These are phyloP conservation scores for Meteorus sp. DNA, from an alignment of 1,140 invertebrate genomes.

Conservation along the genomic window DNA sequence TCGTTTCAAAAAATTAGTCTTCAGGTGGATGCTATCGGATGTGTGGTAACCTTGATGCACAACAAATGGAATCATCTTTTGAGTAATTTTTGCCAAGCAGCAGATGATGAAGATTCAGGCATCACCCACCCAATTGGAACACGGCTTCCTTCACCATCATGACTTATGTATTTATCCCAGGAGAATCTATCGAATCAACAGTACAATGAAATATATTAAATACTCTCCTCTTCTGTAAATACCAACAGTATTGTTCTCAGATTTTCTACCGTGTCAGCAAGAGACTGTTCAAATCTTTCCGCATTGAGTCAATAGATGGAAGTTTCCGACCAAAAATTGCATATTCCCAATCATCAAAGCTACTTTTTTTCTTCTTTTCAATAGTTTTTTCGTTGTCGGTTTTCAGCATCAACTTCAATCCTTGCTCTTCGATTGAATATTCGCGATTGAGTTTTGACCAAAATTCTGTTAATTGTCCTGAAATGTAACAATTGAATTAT, in stretches of 20 bases:
- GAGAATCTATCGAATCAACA: constrained; percentile 43
- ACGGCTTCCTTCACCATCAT: constrained; percentile 46
- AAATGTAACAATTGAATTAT: constrained; percentile 22
- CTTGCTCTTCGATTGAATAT: constrained; percentile 52
- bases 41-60: constrained; percentile 1
- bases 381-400: constrained; percentile 49
- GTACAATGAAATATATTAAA: constrained; percentile 29
- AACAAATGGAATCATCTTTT: constrained; percentile 33
- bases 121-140: constrained; percentile 64
- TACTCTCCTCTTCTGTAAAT: background rate
- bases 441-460: constrained; percentile 49
- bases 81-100: constrained; percentile 52
- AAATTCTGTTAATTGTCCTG: constrained; percentile 47
- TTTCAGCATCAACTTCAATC: constrained; percentile 53
- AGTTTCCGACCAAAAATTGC: constrained; percentile 47
- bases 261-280: constrained; percentile 48
- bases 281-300: constrained; percentile 50
- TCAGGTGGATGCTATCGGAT: no score
- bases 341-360: constrained; percentile 47
- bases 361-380: constrained; percentile 43
- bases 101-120: constrained; percentile 49
- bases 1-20: no score
- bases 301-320: constrained; percentile 36
- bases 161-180: constrained; percentile 61
- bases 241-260: constrained; percentile 11